Conservation (phyloP, 35 echinoderm and acorn worm species). For the Apostichopus parvimensis region DNA sequence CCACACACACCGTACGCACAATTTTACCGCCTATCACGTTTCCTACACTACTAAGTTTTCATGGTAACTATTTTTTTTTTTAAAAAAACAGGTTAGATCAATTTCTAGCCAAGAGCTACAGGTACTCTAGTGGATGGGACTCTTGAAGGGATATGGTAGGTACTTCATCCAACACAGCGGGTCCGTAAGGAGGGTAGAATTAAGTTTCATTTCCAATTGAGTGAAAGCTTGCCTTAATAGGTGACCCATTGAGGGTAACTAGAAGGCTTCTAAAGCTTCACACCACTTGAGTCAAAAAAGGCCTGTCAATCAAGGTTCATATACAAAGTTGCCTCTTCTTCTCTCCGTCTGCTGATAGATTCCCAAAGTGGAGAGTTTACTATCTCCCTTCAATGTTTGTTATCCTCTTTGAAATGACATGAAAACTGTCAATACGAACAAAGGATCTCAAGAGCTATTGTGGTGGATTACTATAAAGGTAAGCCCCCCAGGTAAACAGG, state of each 20-base stretch:
- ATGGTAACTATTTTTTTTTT: background rate
- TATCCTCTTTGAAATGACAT: conserved; percentile 11
- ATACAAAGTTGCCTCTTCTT: conserved; percentile 19
- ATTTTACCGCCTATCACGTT: background rate
- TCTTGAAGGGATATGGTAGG: background rate
- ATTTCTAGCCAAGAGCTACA: background rate
- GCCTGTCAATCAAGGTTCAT: background rate
- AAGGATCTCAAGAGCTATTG: conserved; percentile 5
- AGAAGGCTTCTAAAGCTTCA: background rate
- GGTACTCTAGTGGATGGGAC: background rate
- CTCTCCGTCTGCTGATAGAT: background rate
- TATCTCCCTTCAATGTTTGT: conserved; percentile 18
- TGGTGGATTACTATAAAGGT: conserved; percentile 16
- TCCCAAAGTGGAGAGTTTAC: conserved; percentile 35
- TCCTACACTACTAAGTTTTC: background rate
- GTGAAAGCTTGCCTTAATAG: conserved; percentile 30
- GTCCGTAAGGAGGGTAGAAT: conserved; percentile 12
- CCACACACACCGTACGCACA: too few species aligned
- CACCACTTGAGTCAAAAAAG: conserved; percentile 5
- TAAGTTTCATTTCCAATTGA: conserved; percentile 13
- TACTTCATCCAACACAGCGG: conserved; percentile 30
- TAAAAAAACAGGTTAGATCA: background rate
- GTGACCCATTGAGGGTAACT: conserved; percentile 6
- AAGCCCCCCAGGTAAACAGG: background rate
- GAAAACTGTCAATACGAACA: conserved; percentile 37